Base-by-base conservation (phyloP, 2,797 vertebrate genomes). In the Crocidura indochinensis region DNA sequence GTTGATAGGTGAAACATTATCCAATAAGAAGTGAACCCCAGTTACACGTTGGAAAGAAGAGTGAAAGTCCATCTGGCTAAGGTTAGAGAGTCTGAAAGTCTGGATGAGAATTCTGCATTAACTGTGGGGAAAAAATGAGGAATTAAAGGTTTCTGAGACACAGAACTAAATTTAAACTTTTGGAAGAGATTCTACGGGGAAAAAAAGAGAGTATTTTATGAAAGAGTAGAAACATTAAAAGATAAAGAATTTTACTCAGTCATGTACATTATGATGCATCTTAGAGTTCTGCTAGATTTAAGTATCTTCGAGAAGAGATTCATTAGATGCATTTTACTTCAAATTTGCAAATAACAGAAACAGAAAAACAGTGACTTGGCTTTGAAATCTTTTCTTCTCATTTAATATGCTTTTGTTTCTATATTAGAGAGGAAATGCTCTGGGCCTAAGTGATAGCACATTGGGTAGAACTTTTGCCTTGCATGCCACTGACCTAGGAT, bases 261-360 rank as follows among this genome's bases (percentile, higher is more conserved):
- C 8, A 7, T 72, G 1, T 49, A 62, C 79, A 31, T 60, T 38
- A 2, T 73, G 26, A 8, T 60, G 10, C 80, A 56, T 80, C 82
- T 84, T 26, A 85, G 29, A 68, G 9, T 31, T 27, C 83, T 81
- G 4, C 49, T 53, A 10, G 26, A 51, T 8, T 5, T 74, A 91
- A 73, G 81, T 77, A 60, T 83, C 84, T 62, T 75, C 84, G 7
- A 67, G 4, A 26, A 51, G n/a, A 68, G n/a, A 53, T 71, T 46
- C 24, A 65, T 56, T 24, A 68, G 31, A 10, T 56, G 17, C n/a
- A 84, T 85, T 5, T 26, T 2, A 1, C n/a, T 91, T 87, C 24
- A 77, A 83, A 77, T 81, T 81, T 14, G 76, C 75, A 87, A 89
- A 87, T 24, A 80, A 76, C 8, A 83, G 12, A 49, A 87, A 78